Percentiles rank a stretch among this genome's conserved stretches.
Evolutionary conservation across 1,140 invertebrate species (phyloP).

Genomic region (Pissodes strobi): DNA sequence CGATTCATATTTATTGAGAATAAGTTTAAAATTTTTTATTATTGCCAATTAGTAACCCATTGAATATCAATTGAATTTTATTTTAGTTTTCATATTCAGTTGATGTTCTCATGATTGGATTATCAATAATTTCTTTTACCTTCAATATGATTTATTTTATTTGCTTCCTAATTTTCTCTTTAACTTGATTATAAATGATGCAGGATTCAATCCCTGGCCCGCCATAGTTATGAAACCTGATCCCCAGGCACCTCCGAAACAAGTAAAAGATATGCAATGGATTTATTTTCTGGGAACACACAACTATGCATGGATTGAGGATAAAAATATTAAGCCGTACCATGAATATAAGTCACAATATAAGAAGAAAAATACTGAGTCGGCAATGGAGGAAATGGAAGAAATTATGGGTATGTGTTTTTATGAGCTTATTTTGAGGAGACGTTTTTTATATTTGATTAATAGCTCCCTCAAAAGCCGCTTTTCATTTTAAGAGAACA

Average conservation of each 20-base stretch:
- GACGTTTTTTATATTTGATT: too few relatives aligned
- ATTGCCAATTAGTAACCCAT: too few relatives aligned
- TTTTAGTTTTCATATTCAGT: too few relatives aligned
- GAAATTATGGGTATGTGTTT: slow-evolving; percentile 64
- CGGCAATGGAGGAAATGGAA: slow-evolving; percentile 83
- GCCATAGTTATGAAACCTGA: slow-evolving; percentile 76
- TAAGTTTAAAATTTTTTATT: too few relatives aligned
- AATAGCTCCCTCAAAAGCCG: too few relatives aligned
- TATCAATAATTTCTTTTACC: not conserved
- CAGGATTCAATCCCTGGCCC: slow-evolving; percentile 89
- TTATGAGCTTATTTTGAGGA: too few relatives aligned
- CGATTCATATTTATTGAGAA: too few relatives aligned
- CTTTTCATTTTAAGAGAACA: slow-evolving; percentile 7
- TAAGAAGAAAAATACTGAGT: slow-evolving; percentile 76
- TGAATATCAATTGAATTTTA: too few relatives aligned
- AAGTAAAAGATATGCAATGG: slow-evolving; percentile 75
- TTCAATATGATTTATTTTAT: not conserved
- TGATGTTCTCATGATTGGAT: not conserved
- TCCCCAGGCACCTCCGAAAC: slow-evolving; percentile 63
- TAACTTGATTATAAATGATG: not conserved
- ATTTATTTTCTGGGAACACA: slow-evolving; percentile 93
- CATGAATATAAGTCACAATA: slow-evolving; percentile 79
- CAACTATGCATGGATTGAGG: slow-evolving; percentile 93
- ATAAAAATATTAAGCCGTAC: slow-evolving; percentile 83
- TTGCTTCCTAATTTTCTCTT: not conserved